Conservation (phyloP, 2,888 invertebrate species). For the Cryptus viduatorius region DNA sequence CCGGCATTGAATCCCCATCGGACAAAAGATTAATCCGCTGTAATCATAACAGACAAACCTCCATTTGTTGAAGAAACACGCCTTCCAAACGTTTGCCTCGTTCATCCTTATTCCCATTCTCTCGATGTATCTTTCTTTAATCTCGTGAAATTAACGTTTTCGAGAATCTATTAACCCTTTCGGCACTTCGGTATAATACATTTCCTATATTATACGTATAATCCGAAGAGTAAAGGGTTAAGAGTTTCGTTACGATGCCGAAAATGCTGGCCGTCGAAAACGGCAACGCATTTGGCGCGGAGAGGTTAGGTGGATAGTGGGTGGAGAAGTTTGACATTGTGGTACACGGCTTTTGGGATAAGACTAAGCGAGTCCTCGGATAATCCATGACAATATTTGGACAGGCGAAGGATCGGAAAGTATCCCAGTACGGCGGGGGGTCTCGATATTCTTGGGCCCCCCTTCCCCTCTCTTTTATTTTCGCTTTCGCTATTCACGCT, state of each 20-base stretch:
- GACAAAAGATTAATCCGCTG: slow-evolving; percentile 36
- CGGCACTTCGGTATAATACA: neutral
- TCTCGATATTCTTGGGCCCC: slow-evolving; percentile 27
- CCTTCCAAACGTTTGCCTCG: slow-evolving; percentile 25
- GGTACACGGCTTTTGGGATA: slow-evolving; percentile 52
- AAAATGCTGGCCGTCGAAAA: neutral
- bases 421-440: slow-evolving; percentile 59
- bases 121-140: slow-evolving; percentile 14
- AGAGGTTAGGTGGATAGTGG: slow-evolving; percentile 40
- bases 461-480: slow-evolving; percentile 34
- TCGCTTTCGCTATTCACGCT: neutral
- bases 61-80: slow-evolving; percentile 31
- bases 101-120: neutral
- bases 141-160: slow-evolving; percentile 56
- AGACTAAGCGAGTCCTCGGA: slow-evolving; percentile 65
- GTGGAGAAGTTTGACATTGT: slow-evolving; percentile 46
- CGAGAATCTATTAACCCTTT: slow-evolving; percentile 66
- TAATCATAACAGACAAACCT: slow-evolving; percentile 37
- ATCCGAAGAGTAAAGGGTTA: slow-evolving; percentile 17
- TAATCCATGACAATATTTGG: slow-evolving; percentile 71
- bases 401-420: slow-evolving; percentile 65
- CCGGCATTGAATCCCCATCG: slow-evolving; percentile 20
- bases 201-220: no score
- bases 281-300: neutral
- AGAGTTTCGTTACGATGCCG: neutral